Percentiles rank a stretch among this genome's conserved stretches.
Evolutionary conservation across 2,888 invertebrate genomes (phyloP).

Genomic region (Xanthia icteritia): DNA sequence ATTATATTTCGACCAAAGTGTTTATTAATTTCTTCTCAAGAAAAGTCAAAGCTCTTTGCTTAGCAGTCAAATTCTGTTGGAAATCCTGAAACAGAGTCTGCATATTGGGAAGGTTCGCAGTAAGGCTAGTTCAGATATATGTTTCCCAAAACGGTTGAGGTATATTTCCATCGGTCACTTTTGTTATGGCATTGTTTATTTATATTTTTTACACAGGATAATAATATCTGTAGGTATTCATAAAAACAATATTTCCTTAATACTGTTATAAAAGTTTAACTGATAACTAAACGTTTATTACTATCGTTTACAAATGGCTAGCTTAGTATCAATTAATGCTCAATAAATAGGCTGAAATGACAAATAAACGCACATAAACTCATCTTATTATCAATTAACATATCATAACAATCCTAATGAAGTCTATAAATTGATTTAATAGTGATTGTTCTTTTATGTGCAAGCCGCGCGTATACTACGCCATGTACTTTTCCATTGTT

Average conservation of each 20-base stretch:
- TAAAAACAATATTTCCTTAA: background rate
- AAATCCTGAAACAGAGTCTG: background rate
- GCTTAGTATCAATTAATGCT: slow-evolving; percentile 3
- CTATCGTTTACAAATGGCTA: slow-evolving; percentile 2
- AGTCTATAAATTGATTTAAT: slow-evolving; percentile 49
- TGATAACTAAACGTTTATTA: background rate
- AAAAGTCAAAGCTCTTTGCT: background rate
- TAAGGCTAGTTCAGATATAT: no score
- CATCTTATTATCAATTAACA: slow-evolving; percentile 39
- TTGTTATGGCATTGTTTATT: background rate
- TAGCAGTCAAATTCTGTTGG: background rate
- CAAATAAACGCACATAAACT: slow-evolving; percentile 24
- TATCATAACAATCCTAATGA: slow-evolving; percentile 58
- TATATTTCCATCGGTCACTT: background rate
- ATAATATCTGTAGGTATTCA: background rate
- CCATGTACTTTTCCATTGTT: slow-evolving; percentile 77
- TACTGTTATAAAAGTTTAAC: background rate
- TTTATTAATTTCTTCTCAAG: background rate
- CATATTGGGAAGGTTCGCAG: background rate
- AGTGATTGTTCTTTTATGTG: slow-evolving; percentile 61
- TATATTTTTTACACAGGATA: background rate
- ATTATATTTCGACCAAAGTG: no score
- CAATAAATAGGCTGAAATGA: slow-evolving; percentile 29
- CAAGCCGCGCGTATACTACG: slow-evolving; percentile 55
- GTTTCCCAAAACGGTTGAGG: no score